Conservation (phyloP, 1,140 invertebrate species). For the Eriosoma lanigerum region DNA sequence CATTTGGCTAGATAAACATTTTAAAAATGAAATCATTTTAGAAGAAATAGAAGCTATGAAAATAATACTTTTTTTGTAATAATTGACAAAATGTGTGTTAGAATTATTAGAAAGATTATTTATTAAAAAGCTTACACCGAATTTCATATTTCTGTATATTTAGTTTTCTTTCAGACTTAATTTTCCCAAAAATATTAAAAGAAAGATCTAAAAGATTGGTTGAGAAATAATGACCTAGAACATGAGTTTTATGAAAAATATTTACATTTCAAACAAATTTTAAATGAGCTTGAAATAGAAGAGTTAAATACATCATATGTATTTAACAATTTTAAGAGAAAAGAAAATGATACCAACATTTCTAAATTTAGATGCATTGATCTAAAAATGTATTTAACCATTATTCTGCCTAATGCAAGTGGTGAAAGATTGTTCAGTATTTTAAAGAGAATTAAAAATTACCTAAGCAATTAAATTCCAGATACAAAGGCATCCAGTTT, state of each 20-base stretch:
- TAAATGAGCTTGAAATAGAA: constrained; percentile 16
- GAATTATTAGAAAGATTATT: constrained; percentile 27
- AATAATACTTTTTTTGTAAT: constrained; percentile 18
- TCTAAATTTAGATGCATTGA: too few species aligned
- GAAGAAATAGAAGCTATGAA: constrained; percentile 10
- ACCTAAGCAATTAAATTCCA: too few species aligned
- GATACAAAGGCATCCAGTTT: too few species aligned
- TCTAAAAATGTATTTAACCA: too few species aligned
- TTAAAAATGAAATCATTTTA: background rate
- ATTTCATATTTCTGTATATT: constrained; percentile 18
- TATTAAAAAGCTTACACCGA: constrained; percentile 21
- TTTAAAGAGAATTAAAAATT: too few species aligned
- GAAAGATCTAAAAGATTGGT: constrained; percentile 20
- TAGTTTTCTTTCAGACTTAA: constrained; percentile 33
- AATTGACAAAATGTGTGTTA: constrained; percentile 19
- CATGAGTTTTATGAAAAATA: constrained; percentile 1
- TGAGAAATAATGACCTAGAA: constrained; percentile 27
- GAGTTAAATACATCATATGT: constrained; percentile 17
- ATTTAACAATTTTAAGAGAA: too few species aligned
- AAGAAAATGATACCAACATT: too few species aligned
- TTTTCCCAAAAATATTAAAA: constrained; percentile 16
- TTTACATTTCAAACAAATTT: constrained; percentile 15
- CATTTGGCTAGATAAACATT: background rate
- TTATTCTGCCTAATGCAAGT: too few species aligned
- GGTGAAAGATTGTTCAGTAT: too few species aligned